Conservation (phyloP, 1,140 invertebrate species). For the Brachionus angularis region DNA sequence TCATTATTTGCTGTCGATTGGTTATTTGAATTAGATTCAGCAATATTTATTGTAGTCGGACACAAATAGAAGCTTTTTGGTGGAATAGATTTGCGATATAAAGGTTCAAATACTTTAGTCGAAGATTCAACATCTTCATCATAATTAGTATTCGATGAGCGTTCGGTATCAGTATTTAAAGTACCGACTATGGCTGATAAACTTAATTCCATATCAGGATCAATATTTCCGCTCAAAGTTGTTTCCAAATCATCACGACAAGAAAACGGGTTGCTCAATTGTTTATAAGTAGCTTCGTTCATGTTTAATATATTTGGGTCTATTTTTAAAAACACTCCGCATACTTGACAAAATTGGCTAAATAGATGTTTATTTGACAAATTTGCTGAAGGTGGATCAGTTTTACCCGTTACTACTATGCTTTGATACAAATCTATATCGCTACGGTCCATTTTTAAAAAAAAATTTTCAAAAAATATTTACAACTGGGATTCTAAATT, state of each 20-base stretch:
- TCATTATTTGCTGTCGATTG: conserved; percentile 24
- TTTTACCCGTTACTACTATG: conserved; percentile 35
- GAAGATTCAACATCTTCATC: conserved; percentile 15
- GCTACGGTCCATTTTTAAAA: conserved; percentile 17
- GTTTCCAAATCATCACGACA: conserved; percentile 18
- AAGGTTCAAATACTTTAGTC: conserved; percentile 10
- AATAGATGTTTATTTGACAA: not conserved
- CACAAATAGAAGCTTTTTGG: conserved; percentile 8
- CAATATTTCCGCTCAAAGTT: conserved; percentile 15
- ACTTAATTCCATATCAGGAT: conserved; percentile 35
- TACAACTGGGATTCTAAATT: not conserved
- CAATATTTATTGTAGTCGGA: conserved; percentile 26
- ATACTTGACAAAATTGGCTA: conserved; percentile 12
- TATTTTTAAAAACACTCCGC: not conserved
- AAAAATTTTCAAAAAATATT: not conserved
- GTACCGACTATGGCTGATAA: not conserved
- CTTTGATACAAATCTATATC: conserved; percentile 21
- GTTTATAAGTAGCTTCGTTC: conserved; percentile 12
- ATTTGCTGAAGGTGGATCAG: not conserved
- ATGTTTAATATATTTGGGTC: not conserved
- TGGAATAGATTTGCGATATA: conserved; percentile 1
- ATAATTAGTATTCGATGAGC: conserved; percentile 14
- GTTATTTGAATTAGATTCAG: conserved; percentile 15
- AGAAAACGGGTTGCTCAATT: not conserved
- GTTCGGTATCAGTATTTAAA: not conserved